Evolutionary conservation across 2,113 vertebrate genomes (phyloP), one percentile per base, ranked within the genome.

Genomic region (Myotis lucifugus): DNA sequence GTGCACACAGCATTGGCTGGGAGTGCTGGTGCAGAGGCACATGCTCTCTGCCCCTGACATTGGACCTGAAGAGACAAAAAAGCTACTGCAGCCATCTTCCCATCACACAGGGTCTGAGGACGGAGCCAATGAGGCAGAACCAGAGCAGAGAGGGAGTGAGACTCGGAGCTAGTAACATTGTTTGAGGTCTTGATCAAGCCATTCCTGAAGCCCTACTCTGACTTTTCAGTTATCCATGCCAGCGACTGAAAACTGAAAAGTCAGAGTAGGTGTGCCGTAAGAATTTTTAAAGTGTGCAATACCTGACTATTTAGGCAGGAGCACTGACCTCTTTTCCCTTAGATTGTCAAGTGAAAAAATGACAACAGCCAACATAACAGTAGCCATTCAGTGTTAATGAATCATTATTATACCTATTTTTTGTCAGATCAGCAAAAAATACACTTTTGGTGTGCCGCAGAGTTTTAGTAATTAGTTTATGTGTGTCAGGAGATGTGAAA

Each of bases 111-210:
- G 46, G 13, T 73, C 83, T 67, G 34, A 69, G 21, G 48, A 52
- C 32, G 42, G 46, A 78, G 37, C 25, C 8, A 9, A 3, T 4
- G 9, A 11, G 15, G 42, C 42, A 59, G 46, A 91, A 67, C 12
- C 46, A 56, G 37, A 56, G 69, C 27, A 73, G 70, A 81, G 21
- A 34, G 52, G 66, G 10, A 66, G 54, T 34, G 25, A 79, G 15
- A n/a, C 29, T 46, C 42, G 13, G 42, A 59, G 15, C 48, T 32
- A 21, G 27, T 12, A 29, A 64, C 72, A 72, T 83, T 32, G 19
- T 59, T n/a, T 50, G 23, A 73, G 27, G 50, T 69, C 89, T 77
- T 83, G 89, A 95, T 52, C 74, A 72, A 92, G 70, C 46, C 89
- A 73, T 66, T 56, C 85, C 61, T 83, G 59, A 72, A 77, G 64